Evolutionary conservation across 2,797 vertebrate species (phyloP).

Genomic region (Pseudochirops cupreus): DNA sequence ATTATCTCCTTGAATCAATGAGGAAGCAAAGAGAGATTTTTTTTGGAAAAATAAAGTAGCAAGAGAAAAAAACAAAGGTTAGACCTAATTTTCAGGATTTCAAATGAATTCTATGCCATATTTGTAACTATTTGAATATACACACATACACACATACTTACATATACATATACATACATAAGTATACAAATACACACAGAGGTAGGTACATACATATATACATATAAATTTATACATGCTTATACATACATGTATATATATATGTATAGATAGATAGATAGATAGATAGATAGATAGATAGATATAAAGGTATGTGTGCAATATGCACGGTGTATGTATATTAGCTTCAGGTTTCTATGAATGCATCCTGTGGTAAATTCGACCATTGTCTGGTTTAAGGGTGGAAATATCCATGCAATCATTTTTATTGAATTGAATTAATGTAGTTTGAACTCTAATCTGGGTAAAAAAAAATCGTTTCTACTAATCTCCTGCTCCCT

Average conservation of each 20-base stretch:
- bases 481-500: conserved; percentile 64
- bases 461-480: conserved; percentile 46
- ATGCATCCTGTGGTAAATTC: background rate
- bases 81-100: background rate
- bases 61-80: background rate
- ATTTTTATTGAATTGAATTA: conserved; percentile 63
- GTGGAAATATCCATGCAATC: conserved; percentile 47
- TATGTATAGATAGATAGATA: background rate
- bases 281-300: too few relatives aligned
- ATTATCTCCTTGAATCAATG: background rate
- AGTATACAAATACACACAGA: rapidly evolving
- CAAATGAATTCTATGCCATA: background rate
- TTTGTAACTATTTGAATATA: background rate
- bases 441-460: conserved; percentile 69
- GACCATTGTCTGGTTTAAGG: conserved; percentile 28
- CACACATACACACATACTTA: background rate
- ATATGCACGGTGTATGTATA: background rate
- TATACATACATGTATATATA: too few relatives aligned
- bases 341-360: background rate
- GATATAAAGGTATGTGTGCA: background rate
- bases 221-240: background rate
- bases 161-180: too few relatives aligned
- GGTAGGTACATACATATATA: background rate
- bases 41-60: background rate
- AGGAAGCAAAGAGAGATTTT: background rate